Evolutionary conservation across 2,797 vertebrate species (phyloP), one percentile per base, ranked within the genome.

Genomic region (Apodemus agrarius): DNA sequence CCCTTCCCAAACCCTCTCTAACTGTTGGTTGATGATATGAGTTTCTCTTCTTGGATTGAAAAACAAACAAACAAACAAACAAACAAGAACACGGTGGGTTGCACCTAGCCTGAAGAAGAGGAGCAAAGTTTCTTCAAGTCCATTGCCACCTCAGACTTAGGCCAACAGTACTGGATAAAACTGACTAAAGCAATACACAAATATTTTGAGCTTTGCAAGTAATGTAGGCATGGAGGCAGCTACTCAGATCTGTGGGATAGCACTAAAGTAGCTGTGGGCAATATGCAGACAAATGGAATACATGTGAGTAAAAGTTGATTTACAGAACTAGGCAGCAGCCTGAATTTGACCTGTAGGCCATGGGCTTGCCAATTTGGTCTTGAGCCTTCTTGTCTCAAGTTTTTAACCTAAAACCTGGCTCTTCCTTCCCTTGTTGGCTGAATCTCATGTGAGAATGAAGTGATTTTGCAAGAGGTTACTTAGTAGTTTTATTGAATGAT

Each of bases 401-500:
- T 94, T 97, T 96, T 94, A 65, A 90, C 26, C 24, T 26, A 13
- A 21, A 89, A 43, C 37, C 85, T 94, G 54, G 65, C 87, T 61
- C 61, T 83, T 93, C 49, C 21, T 52, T 96, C 46, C 89, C 11
- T 89, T 87, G 9, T 79, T 95, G 82, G 46, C 74, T 88, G 46
- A 88, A 86, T 95, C 57, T 96, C 40, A 74, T 81, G 63, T 85
- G 96, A 94, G 67, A 93, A 94, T 94, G 65, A 89, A 92, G 31
- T 95, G 79, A 65, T 87, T 96, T 96, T 94, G 16, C 86, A 89
- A 89, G 67, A 80, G 67, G 17, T 93, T 94, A 95, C 69, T 94
- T 78, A 78, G 12, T 90, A 29, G 43, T 17, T 97, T 97, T 95
- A 90, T 76, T 91, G 67, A 95, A 67, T 88, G 90, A 95, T 97